Percentiles rank a stretch among this genome's conserved stretches.
Evolutionary conservation across 2,113 vertebrate genomes (phyloP).

Genomic region (Oryzias celebensis): DNA sequence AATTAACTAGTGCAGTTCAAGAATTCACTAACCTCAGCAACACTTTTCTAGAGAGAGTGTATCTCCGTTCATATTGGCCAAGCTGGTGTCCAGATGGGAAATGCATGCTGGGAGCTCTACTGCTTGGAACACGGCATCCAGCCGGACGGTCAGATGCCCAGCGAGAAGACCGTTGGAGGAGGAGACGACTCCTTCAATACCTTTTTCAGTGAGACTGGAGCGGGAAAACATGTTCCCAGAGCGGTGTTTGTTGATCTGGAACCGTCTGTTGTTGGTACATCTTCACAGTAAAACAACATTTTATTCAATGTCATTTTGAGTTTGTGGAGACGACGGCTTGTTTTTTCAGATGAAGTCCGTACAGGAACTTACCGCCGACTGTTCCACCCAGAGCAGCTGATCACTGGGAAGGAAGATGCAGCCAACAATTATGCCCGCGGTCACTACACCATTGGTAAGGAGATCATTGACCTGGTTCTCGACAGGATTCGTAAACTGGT

Average conservation of each 20-base stretch:
- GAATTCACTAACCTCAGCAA: too few relatives aligned
- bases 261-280: conserved; percentile 69
- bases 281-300: background rate
- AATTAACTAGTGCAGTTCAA: too few relatives aligned
- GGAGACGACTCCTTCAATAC: conserved; percentile 74
- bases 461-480: conserved; percentile 73
- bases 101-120: conserved; percentile 90
- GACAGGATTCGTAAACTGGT: conserved; percentile 74
- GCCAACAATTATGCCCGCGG: conserved; percentile 81
- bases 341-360: conserved; percentile 76
- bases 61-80: conserved; percentile 74
- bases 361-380: conserved; percentile 8
- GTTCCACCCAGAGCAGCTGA: too few relatives aligned
- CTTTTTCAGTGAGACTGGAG: too few relatives aligned
- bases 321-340: too few relatives aligned
- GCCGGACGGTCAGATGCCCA: conserved; percentile 51
- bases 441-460: conserved; percentile 74
- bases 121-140: conserved; percentile 84
- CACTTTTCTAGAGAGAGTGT: conserved; percentile 42
- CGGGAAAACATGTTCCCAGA: too few relatives aligned
- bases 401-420: too few relatives aligned
- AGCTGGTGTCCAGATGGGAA: conserved; percentile 88
- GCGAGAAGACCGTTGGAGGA: conserved; percentile 60
- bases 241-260: conserved; percentile 72
- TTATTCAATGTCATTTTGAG: too few relatives aligned